Conservation (phyloP, 2,113 vertebrate genomes). For the Athene noctua region DNA sequence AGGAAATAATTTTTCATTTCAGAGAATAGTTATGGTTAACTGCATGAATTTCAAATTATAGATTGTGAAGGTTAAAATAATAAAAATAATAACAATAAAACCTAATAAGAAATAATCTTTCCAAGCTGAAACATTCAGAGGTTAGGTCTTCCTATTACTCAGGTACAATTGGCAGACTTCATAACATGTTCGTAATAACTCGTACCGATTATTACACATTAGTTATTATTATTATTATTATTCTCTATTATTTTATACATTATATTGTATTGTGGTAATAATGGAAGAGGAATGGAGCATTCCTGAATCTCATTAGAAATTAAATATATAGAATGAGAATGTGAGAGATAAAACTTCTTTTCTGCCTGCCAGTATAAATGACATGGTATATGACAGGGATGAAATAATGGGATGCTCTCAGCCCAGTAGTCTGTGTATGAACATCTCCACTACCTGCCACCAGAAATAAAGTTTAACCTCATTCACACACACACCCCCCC, state of each 20-base stretch:
- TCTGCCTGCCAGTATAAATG: slow-evolving; percentile 16
- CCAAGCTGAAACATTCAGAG: background rate
- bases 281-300: slow-evolving; percentile 14
- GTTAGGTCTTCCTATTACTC: background rate
- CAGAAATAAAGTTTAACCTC: background rate
- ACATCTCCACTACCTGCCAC: background rate
- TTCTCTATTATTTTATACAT: slow-evolving; percentile 29
- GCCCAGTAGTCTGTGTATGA: background rate
- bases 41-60: background rate
- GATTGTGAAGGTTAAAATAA: background rate
- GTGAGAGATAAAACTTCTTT: slow-evolving; percentile 41
- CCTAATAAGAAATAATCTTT: background rate
- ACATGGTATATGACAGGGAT: background rate
- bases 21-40: background rate
- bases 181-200: background rate
- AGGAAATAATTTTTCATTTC: background rate
- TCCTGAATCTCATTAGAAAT: slow-evolving; percentile 53
- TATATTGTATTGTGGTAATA: slow-evolving; percentile 10
- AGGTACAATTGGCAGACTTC: background rate
- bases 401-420: slow-evolving; percentile 36
- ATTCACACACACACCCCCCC: background rate
- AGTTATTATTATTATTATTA: slow-evolving; percentile 35
- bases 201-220: background rate
- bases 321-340: slow-evolving; percentile 40
- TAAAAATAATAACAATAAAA: background rate